Evolutionary conservation across 64 coral and sea anemone species (phyloP), one percentile per base, ranked within the genome.

Genomic region (Montipora efflorescens): DNA sequence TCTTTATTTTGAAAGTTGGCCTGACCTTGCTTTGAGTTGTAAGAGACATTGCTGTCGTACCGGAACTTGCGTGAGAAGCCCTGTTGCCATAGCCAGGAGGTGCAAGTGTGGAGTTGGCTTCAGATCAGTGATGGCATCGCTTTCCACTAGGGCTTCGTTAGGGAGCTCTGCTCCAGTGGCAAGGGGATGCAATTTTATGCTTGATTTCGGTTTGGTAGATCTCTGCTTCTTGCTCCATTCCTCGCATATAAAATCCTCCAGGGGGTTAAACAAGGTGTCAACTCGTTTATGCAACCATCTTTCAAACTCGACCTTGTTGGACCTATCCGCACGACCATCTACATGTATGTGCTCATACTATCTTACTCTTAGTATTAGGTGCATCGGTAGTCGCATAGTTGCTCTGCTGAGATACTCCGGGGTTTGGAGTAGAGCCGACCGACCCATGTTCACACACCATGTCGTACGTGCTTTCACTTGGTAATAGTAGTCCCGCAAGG

Each of bases 211-310:
- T 51, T 18, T 53, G 3, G 50, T 52, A 15, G 6, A 6, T 23
- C 8, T 23, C 9, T 59, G 53, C 58, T 57, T 59, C 51, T 57
- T 47, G 52, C 66, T 81, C 50, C 79, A 36, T 14, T 81, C 79
- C 61, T 15, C 51, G 4, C 52, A 44, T 59, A 58, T 81, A n/a
- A 81, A 81, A 81, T 81, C 28, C 52, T 87, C 70, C 52, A 87
- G 70, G 8, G 83, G 83, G 25, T 87, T 87, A 6, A 87, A 72
- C 15, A 87, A 18, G 67, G 83, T 70, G 15, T 87, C 62, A 19
- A 87, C 83, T 69, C 83, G 12, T 68, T 50, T 87, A 0, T 47
- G 9, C 2, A 87, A n/a, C 62, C 83, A 87, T 14, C 46, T 87
- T 21, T 87, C 62, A 70, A 87, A 70, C 14, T 47, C 83, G n/a